A percentile compares a stretch with the other conserved stretches of the same genome.
Conservation (phyloP, 1,140 invertebrate genomes). For the Dreissena rostriformis region DNA sequence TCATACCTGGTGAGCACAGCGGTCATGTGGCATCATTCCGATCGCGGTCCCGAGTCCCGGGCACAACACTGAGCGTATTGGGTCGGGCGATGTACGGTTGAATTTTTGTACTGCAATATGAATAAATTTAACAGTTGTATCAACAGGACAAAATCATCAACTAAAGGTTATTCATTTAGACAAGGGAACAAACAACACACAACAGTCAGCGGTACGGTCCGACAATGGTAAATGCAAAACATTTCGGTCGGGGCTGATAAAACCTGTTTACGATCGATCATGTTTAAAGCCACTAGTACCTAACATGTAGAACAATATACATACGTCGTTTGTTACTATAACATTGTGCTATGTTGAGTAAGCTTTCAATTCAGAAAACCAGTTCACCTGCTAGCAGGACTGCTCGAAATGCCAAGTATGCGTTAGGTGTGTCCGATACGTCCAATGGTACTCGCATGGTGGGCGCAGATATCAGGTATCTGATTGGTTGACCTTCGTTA, state of each 20-base stretch:
- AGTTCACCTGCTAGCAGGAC: conserved; percentile 72
- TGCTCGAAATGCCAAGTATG: conserved; percentile 74
- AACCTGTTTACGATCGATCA: too few relatives aligned
- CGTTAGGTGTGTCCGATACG: conserved; percentile 67
- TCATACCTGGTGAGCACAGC: conserved; percentile 73
- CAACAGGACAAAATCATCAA: too few relatives aligned
- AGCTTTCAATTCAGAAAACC: too few relatives aligned
- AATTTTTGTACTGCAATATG: conserved; percentile 67
- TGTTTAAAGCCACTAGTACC: too few relatives aligned
- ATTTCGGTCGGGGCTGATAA: too few relatives aligned
- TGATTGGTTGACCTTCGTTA: conserved; percentile 71
- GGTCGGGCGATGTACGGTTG: conserved; percentile 57
- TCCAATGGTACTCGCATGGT: conserved; percentile 72
- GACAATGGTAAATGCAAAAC: too few relatives aligned
- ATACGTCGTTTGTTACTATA: too few relatives aligned
- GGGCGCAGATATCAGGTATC: conserved; percentile 72
- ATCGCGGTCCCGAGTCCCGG: conserved; percentile 76
- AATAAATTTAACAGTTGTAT: not conserved
- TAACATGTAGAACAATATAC: too few relatives aligned
- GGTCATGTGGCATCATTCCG: conserved; percentile 66
- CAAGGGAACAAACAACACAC: too few relatives aligned
- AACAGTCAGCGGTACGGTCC: too few relatives aligned
- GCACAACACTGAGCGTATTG: conserved; percentile 69
- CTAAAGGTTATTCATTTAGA: too few relatives aligned
- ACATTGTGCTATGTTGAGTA: too few relatives aligned